Evolutionary conservation across 2,888 invertebrate genomes (phyloP).

Genomic region (Cordilura impudica): DNA sequence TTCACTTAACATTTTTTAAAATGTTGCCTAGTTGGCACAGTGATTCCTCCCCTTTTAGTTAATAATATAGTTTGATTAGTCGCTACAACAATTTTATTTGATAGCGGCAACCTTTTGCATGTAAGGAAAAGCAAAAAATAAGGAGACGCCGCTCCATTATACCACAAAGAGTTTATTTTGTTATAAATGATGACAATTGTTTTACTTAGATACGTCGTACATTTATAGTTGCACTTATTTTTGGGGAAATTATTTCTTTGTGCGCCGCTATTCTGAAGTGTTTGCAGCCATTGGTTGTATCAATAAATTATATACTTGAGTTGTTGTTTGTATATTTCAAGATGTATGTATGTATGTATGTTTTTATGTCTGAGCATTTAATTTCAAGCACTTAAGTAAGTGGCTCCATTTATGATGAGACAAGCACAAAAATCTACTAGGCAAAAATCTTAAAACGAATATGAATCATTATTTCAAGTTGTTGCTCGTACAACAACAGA

Average conservation of each 20-base stretch:
- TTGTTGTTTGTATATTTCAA: conserved; percentile 36
- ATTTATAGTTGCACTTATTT: neutral
- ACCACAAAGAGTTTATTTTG: conserved; percentile 2
- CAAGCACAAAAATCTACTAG: conserved; percentile 39
- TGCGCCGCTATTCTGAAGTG: conserved; percentile 56
- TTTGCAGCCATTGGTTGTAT: conserved; percentile 47
- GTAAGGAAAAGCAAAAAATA: neutral
- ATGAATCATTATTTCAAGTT: conserved; percentile 47
- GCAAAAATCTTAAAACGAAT: conserved; percentile 28
- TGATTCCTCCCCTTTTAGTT: neutral
- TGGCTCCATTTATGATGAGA: conserved; percentile 56
- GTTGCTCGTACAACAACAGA: conserved; percentile 3
- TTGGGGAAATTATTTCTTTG: conserved; percentile 22
- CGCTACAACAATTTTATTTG: conserved; percentile 47
- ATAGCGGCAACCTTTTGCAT: conserved; percentile 47
- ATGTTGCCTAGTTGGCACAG: neutral
- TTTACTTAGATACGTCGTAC: conserved; percentile 11
- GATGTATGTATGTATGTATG: neutral
- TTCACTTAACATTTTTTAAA: neutral
- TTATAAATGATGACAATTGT: conserved; percentile 58
- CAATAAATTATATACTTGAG: conserved; percentile 61
- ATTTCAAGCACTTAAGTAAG: conserved; percentile 57
- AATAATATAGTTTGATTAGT: conserved; percentile 53
- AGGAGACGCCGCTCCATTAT: neutral
- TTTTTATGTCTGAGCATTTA: conserved; percentile 29